Evolutionary conservation across 1,140 invertebrate genomes (phyloP).

Genomic region (Sitophilus oryzae): DNA sequence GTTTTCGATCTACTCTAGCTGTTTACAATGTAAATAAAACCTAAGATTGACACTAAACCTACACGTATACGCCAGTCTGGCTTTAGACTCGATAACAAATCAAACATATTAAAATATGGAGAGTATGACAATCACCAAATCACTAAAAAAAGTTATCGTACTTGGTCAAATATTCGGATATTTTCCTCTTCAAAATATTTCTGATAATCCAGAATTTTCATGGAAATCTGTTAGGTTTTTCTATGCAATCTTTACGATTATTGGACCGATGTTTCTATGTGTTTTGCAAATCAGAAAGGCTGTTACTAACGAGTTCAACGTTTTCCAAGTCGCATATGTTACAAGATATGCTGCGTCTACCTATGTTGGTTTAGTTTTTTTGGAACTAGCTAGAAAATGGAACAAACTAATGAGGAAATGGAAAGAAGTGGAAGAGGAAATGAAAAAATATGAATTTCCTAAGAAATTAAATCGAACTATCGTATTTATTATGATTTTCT

Average conservation of each 20-base stretch:
- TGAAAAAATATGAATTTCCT: conserved; percentile 25
- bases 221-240: conserved; percentile 13
- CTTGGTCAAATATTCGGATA: conserved; percentile 16
- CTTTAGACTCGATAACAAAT: too few species aligned
- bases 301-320: not conserved
- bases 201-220: conserved; percentile 6
- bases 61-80: too few species aligned
- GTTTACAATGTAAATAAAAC: too few species aligned
- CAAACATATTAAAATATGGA: too few species aligned
- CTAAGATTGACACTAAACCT: too few species aligned
- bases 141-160: conserved; percentile 12
- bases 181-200: conserved; percentile 14
- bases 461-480: conserved; percentile 16
- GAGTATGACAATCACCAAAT: conserved; percentile 13
- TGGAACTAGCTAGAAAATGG: conserved; percentile 28
- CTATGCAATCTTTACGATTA: conserved; percentile 19
- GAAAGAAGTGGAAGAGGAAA: conserved; percentile 22
- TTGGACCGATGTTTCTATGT: conserved; percentile 11
- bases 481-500: conserved; percentile 11
- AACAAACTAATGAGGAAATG: conserved; percentile 23
- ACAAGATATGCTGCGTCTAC: conserved; percentile 3
- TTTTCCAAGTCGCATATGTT: conserved; percentile 17
- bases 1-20: too few species aligned
- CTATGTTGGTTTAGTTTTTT: conserved; percentile 15
- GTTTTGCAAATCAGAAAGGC: conserved; percentile 18